phyloP scores from a whole-genome alignment of 2,113 vertebrate species.

The Trogon surrucura region DNA sequence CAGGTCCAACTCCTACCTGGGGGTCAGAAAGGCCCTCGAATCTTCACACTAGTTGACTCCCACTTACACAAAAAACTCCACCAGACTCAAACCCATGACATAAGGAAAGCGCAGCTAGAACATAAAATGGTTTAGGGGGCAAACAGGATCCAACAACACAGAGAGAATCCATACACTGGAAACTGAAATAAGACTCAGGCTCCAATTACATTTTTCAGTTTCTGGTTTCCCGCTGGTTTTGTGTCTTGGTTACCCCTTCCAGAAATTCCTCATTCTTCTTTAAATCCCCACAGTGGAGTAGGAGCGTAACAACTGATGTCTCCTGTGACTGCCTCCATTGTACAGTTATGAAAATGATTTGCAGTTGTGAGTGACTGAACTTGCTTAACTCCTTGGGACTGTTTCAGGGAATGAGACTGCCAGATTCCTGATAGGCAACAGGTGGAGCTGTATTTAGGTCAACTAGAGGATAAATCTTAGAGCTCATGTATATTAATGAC shows the following conservation, averaged over 20 bases:
- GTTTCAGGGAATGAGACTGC: background rate
- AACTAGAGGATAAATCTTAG: constrained; percentile 27
- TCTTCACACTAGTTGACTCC: no score
- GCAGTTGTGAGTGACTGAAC: background rate
- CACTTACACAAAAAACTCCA: no score
- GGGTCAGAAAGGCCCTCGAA: no score
- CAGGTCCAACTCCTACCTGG: no score
- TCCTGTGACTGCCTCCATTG: background rate
- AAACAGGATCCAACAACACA: background rate
- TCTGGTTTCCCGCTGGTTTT: background rate
- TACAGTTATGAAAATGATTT: background rate
- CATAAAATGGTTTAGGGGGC: background rate
- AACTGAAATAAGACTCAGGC: background rate
- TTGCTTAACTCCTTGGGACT: background rate
- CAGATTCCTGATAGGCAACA: background rate
- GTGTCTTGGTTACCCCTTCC: background rate
- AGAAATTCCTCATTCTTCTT: background rate
- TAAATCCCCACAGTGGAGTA: background rate
- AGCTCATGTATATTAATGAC: constrained; percentile 39
- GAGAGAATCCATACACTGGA: background rate
- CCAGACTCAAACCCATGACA: no score
- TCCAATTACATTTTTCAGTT: background rate
- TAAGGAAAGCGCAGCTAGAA: rapidly evolving
- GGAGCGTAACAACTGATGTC: background rate
- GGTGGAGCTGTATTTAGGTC: constrained; percentile 56